phyloP scores from a whole-genome alignment of 2,113 vertebrate species.

The Podiceps cristatus region DNA sequence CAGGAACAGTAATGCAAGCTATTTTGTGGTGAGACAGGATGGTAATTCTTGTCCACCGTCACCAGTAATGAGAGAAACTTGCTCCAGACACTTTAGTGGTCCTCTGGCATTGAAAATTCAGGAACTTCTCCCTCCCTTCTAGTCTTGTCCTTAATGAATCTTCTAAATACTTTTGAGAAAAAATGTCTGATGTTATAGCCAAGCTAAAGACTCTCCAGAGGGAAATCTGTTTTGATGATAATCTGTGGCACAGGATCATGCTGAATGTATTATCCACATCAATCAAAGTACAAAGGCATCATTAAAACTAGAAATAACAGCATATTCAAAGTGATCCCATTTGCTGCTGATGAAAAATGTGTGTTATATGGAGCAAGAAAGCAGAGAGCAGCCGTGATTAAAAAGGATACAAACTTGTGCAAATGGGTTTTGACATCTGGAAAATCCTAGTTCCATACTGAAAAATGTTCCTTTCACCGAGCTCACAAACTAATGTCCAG shows the following conservation, averaged over 20 bases:
- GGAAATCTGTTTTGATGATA: neutral
- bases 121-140: neutral
- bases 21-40: neutral
- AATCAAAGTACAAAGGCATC: neutral
- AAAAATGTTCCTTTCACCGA: neutral
- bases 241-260: neutral
- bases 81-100: neutral
- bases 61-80: neutral
- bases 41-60: neutral
- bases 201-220: neutral
- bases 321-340: neutral
- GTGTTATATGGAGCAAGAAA: neutral
- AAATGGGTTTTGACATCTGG: neutral
- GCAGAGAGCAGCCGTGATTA: neutral
- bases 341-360: neutral
- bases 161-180: neutral
- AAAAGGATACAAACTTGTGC: neutral
- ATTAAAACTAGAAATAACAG: constrained; percentile 23
- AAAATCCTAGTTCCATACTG: neutral
- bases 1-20: neutral
- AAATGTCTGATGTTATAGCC: neutral
- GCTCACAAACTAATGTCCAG: neutral
- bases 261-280: neutral
- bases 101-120: neutral
- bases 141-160: neutral